Evolutionary conservation across 2,888 invertebrate genomes (phyloP), one percentile per base, ranked within the genome.

Genomic region (Griposia aprilina): DNA sequence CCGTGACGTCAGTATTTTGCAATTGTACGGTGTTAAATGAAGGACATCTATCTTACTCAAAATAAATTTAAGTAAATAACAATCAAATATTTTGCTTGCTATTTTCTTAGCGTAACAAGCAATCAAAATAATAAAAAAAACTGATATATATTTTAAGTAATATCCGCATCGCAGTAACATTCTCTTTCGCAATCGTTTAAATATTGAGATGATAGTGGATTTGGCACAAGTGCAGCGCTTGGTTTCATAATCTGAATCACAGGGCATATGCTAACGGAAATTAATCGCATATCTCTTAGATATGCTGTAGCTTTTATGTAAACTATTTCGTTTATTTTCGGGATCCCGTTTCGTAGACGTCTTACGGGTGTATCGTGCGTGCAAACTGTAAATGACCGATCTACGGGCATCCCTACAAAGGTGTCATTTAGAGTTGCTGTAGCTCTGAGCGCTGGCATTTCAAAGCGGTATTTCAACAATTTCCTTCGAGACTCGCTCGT

Each of bases 391-490:
- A 70, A 74, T 74, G 75, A 52, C 60, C 74, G 63, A 74, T 79
- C 48, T 65, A 41, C 71, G 74, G 69, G 72, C 60, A 78, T 85
- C 75, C 72, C 78, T 62, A 59, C 79, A 85, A 73, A 72, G 76
- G 48, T 81, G 74, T 69, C 74, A 83, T 80, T 75, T 80, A 85
- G 74, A 80, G 81, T 82, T 73, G 75, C 65, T 63, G 74, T 50
- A 26, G 41, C 65, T 52, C 50, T 41, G 30, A 71, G 62, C 72
- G 68, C 57, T 71, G 67, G 57, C 67, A 87, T 87, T 80, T 83
- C 63, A 78, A 78, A 73, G 74, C 65, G 72, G 78, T 76, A 81
- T 81, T 81, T 76, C 63, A 74, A 87, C 77, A 72, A 87, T 78
- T 78, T 74, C 78, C 72, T 74, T 48, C 66, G 59, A 69, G 74